Evolutionary conservation across 2,797 vertebrate species (phyloP), one percentile per base, ranked within the genome.

Genomic region (Taenioides sp.): DNA sequence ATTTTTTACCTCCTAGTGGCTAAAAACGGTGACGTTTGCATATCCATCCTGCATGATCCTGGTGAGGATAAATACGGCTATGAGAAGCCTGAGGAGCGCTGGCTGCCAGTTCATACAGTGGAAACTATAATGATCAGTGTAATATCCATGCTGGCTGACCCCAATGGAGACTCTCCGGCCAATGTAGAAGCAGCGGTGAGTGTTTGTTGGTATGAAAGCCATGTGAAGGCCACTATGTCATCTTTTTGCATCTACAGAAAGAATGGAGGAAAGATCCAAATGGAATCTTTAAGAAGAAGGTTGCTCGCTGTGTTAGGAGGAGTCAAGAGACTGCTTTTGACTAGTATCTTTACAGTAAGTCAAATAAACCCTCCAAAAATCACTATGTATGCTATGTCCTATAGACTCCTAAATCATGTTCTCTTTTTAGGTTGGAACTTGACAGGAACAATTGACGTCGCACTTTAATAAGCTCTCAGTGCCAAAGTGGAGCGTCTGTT

Each of bases 61-160:
- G 98, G 97, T 4, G 97, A 98, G 91, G 97, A 99, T 90, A 98
- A 99, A 86, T 98, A 97, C 25, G 98, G 97, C 83, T 99, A 98
- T 71, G 96, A 99, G 83, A 99, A 98, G 87, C 96, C 97, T 10
- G 96, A 99, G 84, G 97, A 99, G 77, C 97, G 96, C 79, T 97
- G 97, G 97, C 95, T 98, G 64, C 97, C 96, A 9, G 98, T 99
- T 82, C 97, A 98, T 78, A 98, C 96, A 0, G 97, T 98, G 89
- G 97, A 99, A 87, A 98, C 97, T 70, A 98, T 98, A 69, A 97
- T 98, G 97, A 98, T 99, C 90, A 98, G 97, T 75, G 97, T 98
- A 77, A 99, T 99, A 90, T 98, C 97, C 80, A 98, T 99, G 97
- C 90, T 99, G 90, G 97, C 97, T 52, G 97, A 99, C 88, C 97